A percentile compares a stretch with the other conserved stretches of the same genome.
Conservation (phyloP, 2,797 vertebrate genomes). For the Antrozous pallidus region DNA sequence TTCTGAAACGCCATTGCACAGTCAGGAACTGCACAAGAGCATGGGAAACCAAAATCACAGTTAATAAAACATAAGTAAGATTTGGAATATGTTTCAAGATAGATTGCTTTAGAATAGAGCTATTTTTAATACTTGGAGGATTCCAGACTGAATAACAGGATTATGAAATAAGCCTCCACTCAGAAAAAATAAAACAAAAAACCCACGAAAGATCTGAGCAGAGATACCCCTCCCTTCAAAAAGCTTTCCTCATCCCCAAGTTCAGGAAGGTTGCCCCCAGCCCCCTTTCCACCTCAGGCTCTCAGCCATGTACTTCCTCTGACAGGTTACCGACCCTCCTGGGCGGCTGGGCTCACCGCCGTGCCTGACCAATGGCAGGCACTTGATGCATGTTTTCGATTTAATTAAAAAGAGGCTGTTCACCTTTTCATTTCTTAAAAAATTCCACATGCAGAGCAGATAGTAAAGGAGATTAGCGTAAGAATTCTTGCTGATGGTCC, state of each 20-base stretch:
- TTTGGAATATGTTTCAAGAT: not conserved
- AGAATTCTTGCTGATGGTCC: not conserved
- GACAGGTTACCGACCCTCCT: not conserved
- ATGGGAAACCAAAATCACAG: not conserved
- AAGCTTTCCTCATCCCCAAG: not conserved
- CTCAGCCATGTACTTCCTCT: not conserved
- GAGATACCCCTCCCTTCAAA: not conserved
- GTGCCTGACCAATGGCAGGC: not conserved
- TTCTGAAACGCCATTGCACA: not conserved
- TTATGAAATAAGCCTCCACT: not conserved
- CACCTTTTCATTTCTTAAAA: slow-evolving; percentile 21
- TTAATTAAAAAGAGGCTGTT: slow-evolving; percentile 8
- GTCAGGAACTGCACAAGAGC: not conserved
- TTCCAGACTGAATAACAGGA: not conserved
- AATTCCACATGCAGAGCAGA: not conserved
- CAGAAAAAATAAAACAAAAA: not conserved
- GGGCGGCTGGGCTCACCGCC: not conserved
- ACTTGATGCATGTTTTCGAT: not conserved
- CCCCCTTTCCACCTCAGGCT: not conserved
- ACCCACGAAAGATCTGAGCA: not conserved
- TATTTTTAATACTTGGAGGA: not conserved
- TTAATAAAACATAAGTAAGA: not conserved
- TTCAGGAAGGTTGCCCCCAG: not conserved
- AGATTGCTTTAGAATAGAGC: not conserved
- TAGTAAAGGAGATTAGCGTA: not conserved